Evolutionary conservation across 53 echinoderm and acorn worm species (phyloP).

Genomic region (Echinarachnius parma): DNA sequence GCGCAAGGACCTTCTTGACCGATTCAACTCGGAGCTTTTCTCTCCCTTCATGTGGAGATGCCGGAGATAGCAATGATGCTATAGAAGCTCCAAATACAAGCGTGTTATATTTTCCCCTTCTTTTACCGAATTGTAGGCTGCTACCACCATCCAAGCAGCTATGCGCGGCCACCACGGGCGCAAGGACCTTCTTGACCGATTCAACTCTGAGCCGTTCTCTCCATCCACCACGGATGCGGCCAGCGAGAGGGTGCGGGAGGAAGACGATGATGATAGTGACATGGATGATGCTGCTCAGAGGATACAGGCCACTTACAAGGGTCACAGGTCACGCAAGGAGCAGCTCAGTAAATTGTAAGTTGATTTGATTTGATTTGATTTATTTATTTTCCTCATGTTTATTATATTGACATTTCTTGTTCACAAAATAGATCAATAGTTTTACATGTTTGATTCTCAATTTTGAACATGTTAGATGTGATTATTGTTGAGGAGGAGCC

Average conservation of each 20-base stretch:
- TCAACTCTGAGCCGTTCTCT: slow-evolving; percentile 45
- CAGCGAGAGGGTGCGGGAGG: slow-evolving; percentile 51
- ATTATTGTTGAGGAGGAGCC: too few relatives aligned
- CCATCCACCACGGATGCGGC: slow-evolving; percentile 53
- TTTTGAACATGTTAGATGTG: too few relatives aligned
- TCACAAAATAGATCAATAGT: too few relatives aligned
- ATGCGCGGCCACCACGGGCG: slow-evolving; percentile 79
- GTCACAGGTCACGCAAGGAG: slow-evolving; percentile 93
- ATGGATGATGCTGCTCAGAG: slow-evolving; percentile 89
- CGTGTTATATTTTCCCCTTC: too few relatives aligned
- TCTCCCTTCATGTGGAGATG: too few relatives aligned
- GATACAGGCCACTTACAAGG: slow-evolving; percentile 90
- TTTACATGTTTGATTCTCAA: too few relatives aligned
- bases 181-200: slow-evolving; percentile 63
- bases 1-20: slow-evolving; percentile 69
- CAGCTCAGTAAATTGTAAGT: slow-evolving; percentile 69
- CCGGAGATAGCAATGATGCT: too few relatives aligned
- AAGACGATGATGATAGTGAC: slow-evolving; percentile 70
- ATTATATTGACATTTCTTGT: too few relatives aligned
- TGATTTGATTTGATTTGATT: too few relatives aligned
- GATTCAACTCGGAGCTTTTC: slow-evolving; percentile 43
- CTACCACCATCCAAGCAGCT: slow-evolving; percentile 85
- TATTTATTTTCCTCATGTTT: too few relatives aligned
- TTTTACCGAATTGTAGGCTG: too few relatives aligned
- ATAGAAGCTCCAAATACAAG: too few relatives aligned